phyloP scores from a whole-genome alignment of 2,797 vertebrate species.

The Cynodonichthys magdalenae region DNA sequence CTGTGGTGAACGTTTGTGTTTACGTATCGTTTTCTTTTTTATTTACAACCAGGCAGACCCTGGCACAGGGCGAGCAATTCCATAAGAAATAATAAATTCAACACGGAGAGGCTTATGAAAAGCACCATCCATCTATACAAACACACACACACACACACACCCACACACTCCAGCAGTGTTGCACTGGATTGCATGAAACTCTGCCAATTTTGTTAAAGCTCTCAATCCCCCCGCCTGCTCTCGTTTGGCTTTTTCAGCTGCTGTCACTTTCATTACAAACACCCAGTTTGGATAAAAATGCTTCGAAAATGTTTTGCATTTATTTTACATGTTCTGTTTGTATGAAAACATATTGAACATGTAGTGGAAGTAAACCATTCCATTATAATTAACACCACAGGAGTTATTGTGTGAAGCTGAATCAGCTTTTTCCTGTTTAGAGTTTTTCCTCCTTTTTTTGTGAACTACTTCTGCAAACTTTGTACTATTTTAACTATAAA shows the following conservation, averaged over 20 bases:
- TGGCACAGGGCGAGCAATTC: constrained; percentile 43
- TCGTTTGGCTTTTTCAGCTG: constrained; percentile 29
- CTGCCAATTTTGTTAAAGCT: constrained; percentile 63
- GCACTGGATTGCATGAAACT: constrained; percentile 53
- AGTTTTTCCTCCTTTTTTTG: no score
- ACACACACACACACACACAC: constrained; percentile 6
- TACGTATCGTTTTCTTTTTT: constrained; percentile 33
- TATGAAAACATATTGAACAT: neutral
- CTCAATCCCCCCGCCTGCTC: constrained; percentile 22
- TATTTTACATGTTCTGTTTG: neutral
- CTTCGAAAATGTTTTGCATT: neutral
- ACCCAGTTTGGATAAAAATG: neutral
- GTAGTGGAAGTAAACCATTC: neutral
- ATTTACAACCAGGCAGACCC: constrained; percentile 39
- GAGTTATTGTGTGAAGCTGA: no score
- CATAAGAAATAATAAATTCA: constrained; percentile 59
- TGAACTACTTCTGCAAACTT: no score
- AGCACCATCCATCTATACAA: no score
- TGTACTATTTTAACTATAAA: no score
- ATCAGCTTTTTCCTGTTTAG: no score
- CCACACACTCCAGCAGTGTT: constrained; percentile 20
- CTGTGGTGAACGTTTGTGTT: constrained; percentile 17
- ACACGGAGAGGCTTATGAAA: constrained; percentile 46
- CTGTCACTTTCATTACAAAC: constrained; percentile 1
- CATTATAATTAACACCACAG: no score